A percentile compares a stretch with the other conserved stretches of the same genome.
Evolutionary conservation across 2,797 vertebrate genomes (phyloP).

Genomic region (Silurus aristotelis): DNA sequence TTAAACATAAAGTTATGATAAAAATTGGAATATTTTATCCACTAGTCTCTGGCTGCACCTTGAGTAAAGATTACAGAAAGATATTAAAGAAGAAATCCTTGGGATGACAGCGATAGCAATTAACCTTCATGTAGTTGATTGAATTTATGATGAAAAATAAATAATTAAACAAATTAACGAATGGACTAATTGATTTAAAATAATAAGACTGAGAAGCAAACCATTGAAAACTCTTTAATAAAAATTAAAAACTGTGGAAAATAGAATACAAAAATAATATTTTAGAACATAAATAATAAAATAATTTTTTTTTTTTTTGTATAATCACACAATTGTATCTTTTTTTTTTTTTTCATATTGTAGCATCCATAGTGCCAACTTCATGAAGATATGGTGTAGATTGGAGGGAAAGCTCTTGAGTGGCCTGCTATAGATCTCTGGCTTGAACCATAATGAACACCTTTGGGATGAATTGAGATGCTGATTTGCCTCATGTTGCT

Average conservation of each 20-base stretch:
- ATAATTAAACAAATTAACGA: neutral
- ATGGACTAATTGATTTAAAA: no score
- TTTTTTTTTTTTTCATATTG: no score
- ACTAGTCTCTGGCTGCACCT: neutral
- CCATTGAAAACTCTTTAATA: neutral
- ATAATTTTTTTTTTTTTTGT: no score
- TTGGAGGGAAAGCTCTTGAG: no score
- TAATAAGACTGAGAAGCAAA: neutral
- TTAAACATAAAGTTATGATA: neutral
- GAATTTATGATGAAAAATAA: neutral
- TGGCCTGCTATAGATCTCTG: no score
- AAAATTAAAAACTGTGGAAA: neutral
- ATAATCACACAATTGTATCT: no score
- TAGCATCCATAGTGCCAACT: no score
- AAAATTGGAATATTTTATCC: neutral
- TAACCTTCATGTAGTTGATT: neutral
- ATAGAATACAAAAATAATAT: neutral
- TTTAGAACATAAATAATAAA: neutral
- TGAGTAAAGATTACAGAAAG: neutral
- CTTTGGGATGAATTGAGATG: no score
- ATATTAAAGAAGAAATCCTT: neutral
- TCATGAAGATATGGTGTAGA: no score
- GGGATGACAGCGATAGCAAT: neutral
- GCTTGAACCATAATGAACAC: no score
- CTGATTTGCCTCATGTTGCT: no score